phyloP scores from a whole-genome alignment of 1,140 invertebrate species.

The Homalodisca vitripennis region DNA sequence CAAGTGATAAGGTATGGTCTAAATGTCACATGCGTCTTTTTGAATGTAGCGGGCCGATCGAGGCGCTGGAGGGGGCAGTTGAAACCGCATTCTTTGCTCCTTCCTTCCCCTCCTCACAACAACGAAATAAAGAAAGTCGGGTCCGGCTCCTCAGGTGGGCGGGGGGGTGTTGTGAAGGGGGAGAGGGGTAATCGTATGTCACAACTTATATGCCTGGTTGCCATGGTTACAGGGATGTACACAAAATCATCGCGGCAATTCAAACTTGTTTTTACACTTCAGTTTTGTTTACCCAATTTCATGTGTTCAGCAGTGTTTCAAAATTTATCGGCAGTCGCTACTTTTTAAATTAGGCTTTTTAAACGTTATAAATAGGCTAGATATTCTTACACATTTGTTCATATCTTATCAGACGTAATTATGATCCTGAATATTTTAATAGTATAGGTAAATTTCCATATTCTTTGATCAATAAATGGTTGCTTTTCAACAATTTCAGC shows the following conservation, averaged over 20 bases:
- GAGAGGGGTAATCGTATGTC: slow-evolving; percentile 29
- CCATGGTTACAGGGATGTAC: slow-evolving; percentile 46
- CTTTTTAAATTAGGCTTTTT: too few species aligned
- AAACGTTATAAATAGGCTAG: too few species aligned
- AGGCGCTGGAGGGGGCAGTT: slow-evolving; percentile 39
- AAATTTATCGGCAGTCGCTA: too few species aligned
- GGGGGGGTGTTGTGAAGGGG: background rate
- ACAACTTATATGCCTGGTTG: slow-evolving; percentile 45
- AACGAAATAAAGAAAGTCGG: slow-evolving; percentile 27
- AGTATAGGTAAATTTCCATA: too few species aligned
- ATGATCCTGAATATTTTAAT: too few species aligned
- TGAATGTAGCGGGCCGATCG: slow-evolving; percentile 34
- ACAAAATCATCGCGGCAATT: slow-evolving; percentile 22
- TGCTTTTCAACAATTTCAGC: too few species aligned
- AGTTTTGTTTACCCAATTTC: too few species aligned
- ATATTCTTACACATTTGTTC: too few species aligned
- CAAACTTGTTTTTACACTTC: slow-evolving; percentile 11
- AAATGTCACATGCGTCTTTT: slow-evolving; percentile 30
- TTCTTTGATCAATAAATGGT: too few species aligned
- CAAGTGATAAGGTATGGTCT: slow-evolving; percentile 29
- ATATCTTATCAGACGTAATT: too few species aligned
- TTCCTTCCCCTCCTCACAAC: background rate
- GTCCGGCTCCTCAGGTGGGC: slow-evolving; percentile 4
- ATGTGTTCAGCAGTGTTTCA: too few species aligned
- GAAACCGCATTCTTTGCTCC: slow-evolving; percentile 29